Conservation (phyloP, 1,140 invertebrate genomes). For the Agraylea sexmaculata region DNA sequence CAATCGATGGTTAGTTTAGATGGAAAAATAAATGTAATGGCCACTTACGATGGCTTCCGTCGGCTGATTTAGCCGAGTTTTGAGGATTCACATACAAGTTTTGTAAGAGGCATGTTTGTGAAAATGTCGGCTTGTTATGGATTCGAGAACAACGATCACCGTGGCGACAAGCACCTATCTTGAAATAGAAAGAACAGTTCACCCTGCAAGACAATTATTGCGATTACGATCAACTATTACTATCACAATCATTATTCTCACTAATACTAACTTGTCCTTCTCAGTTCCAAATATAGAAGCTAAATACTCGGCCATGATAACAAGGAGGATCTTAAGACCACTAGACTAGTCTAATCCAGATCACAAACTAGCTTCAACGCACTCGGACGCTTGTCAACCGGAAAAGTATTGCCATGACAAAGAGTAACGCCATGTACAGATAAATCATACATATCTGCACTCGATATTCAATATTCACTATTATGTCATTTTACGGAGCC, state of each 20-base stretch:
- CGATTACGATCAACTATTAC: slow-evolving; percentile 1
- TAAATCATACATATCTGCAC: no score
- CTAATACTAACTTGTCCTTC: slow-evolving; percentile 87
- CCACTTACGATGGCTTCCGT: slow-evolving; percentile 77
- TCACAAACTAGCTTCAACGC: no score
- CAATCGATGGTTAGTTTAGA: no score
- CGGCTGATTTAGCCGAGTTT: slow-evolving; percentile 92
- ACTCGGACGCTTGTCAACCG: no score
- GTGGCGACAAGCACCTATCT: slow-evolving; percentile 97
- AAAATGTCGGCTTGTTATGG: slow-evolving; percentile 98
- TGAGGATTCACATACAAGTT: slow-evolving; percentile 98
- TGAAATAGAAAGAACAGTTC: slow-evolving; percentile 99
- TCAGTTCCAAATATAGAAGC: slow-evolving; percentile 99
- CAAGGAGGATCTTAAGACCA: background rate
- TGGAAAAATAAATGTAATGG: no score
- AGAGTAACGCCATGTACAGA: no score
- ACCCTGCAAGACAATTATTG: slow-evolving; percentile 62
- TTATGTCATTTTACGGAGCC: no score
- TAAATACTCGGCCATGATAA: slow-evolving; percentile 92
- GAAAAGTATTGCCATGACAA: no score
- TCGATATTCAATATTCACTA: no score
- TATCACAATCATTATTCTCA: slow-evolving; percentile 1
- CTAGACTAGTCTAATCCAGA: no score
- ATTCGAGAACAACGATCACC: slow-evolving; percentile 96
- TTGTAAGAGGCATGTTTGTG: slow-evolving; percentile 89